A percentile compares a stretch with the other conserved stretches of the same genome.
phyloP scores from a whole-genome alignment of 53 echinoderm and acorn worm genomes.

The Hippasteria phrygiana region DNA sequence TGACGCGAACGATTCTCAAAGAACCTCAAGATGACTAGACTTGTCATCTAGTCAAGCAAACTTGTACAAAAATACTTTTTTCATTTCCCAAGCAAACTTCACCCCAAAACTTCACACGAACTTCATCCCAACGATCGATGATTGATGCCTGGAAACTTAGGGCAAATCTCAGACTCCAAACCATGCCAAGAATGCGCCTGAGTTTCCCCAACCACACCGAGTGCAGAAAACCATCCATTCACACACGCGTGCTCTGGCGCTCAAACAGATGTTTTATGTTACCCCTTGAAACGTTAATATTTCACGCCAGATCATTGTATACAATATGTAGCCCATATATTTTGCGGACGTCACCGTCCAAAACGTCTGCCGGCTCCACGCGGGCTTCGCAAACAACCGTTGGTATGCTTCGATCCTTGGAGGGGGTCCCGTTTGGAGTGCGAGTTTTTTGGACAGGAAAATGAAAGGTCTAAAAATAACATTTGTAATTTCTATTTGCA shows the following conservation, averaged over 20 bases:
- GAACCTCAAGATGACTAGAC: too few relatives aligned
- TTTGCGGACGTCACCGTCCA: neutral
- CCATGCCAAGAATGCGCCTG: slow-evolving; percentile 31
- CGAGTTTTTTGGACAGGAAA: neutral
- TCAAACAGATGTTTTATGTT: slow-evolving; percentile 57
- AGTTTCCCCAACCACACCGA: neutral
- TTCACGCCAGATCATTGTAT: slow-evolving; percentile 37
- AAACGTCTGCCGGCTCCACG: neutral
- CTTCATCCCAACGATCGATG: slow-evolving; percentile 10
- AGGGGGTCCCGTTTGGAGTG: neutral
- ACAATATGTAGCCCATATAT: slow-evolving; percentile 50
- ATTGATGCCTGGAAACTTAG: slow-evolving; percentile 2
- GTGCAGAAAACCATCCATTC: neutral
- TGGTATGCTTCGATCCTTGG: neutral
- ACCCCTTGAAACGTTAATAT: slow-evolving; percentile 11
- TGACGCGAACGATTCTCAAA: too few relatives aligned
- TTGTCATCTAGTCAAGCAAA: too few relatives aligned
- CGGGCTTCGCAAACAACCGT: slow-evolving; percentile 21
- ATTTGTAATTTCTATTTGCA: neutral
- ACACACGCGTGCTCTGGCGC: neutral
- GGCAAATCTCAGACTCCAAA: slow-evolving; percentile 29
- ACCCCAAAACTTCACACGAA: slow-evolving; percentile 1
- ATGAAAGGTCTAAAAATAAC: neutral
- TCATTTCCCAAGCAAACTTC: too few relatives aligned
- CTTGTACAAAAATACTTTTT: neutral